Percentiles rank a stretch among this genome's conserved stretches.
Conservation (phyloP, 2,113 vertebrate genomes). For the Tinamus guttatus region DNA sequence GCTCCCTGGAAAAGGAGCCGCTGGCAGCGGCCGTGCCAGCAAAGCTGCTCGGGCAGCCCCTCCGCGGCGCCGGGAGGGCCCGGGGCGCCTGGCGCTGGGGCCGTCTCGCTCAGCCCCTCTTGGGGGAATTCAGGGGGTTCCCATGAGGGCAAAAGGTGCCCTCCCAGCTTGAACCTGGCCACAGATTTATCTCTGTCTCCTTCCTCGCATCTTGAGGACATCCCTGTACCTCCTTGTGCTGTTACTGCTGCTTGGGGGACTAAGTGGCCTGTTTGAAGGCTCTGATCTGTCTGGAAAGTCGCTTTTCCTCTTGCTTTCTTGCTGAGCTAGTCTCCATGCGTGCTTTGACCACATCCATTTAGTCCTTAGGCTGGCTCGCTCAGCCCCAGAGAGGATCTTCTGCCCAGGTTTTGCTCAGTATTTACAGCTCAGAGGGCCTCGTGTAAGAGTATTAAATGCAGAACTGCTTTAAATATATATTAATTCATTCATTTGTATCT, state of each 20-base stretch:
- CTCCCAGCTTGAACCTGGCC: background rate
- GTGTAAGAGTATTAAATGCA: background rate
- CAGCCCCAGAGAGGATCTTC: background rate
- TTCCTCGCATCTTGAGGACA: accelerated
- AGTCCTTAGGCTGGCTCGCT: background rate
- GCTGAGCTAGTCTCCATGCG: accelerated
- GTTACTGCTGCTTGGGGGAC: background rate
- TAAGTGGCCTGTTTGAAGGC: background rate
- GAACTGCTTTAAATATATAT: background rate
- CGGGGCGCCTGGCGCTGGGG: accelerated
- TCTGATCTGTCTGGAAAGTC: background rate
- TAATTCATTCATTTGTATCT: background rate
- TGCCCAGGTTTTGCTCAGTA: background rate
- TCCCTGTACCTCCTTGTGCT: background rate
- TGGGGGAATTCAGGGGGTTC: accelerated
- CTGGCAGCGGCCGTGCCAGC: accelerated
- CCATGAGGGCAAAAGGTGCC: accelerated
- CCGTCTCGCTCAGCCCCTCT: accelerated
- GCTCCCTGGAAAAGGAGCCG: background rate
- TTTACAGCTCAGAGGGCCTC: background rate
- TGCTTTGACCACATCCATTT: background rate
- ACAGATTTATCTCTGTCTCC: background rate
- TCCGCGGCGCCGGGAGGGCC: background rate
- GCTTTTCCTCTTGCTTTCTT: background rate
- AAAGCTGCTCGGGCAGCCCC: accelerated